These are phyloP conservation scores for Pammene aurita DNA, from an alignment of 2,888 invertebrate genomes.

Conservation along the genomic window DNA sequence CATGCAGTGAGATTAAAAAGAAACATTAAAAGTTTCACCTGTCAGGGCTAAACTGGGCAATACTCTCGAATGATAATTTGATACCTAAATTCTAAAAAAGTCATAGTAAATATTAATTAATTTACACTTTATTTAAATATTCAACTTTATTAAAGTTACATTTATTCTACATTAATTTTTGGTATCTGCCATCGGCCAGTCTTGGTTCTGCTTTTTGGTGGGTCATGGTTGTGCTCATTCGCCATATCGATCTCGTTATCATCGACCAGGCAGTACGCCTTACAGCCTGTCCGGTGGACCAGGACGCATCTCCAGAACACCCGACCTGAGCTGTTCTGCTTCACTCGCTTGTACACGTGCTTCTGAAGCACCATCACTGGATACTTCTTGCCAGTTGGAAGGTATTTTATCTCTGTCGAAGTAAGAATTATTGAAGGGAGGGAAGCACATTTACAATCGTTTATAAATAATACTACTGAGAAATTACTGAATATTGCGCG, in stretches of 20 bases:
- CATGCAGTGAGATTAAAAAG: neutral
- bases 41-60: neutral
- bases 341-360: conserved; percentile 56
- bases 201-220: conserved; percentile 51
- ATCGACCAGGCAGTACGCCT: conserved; percentile 49
- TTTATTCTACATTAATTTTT: conserved; percentile 17
- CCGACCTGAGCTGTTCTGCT: conserved; percentile 52
- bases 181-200: conserved; percentile 38
- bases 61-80: neutral
- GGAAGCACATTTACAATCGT: no score
- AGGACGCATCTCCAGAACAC: conserved; percentile 57
- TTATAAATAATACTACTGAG: no score
- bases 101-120: no score
- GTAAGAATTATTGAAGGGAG: neutral
- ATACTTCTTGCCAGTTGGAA: conserved; percentile 55
- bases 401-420: conserved; percentile 48
- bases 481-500: no score
- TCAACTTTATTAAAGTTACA: neutral
- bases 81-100: no score
- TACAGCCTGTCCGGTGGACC: conserved; percentile 55
- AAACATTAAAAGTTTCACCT: neutral
- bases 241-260: conserved; percentile 44
- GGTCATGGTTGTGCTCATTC: conserved; percentile 50
- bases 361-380: conserved; percentile 53
- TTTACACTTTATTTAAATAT: no score